Evolutionary conservation across 2,888 invertebrate species (phyloP), one percentile per base, ranked within the genome.

Genomic region (Tenthredo distinguenda): DNA sequence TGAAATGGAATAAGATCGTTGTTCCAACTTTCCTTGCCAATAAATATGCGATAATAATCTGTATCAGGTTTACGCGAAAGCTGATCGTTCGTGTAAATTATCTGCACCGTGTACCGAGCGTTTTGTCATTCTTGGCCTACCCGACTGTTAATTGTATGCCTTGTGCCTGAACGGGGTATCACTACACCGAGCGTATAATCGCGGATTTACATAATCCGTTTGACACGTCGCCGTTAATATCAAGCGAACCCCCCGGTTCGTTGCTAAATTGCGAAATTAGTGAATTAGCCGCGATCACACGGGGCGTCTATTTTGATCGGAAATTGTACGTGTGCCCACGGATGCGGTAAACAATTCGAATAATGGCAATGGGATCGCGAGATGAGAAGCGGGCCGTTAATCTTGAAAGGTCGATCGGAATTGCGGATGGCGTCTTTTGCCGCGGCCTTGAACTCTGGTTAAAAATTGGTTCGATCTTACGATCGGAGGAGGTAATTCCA

Each of bases 131-230:
- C 55, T 77, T 77, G 77, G 31, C 34, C 77, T 77, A 34, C 31
- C 50, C 55, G 55, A 34, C 9, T 34, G 50, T 50, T 31, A 15
- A 62, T 62, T 62, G 26, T 31, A 47, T 77, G 34, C 15, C 77
- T 34, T 4, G n/a, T 74, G 40, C 26, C 26, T 74, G 31, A 34
- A 68, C 68, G 12, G 34, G 43, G 55, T 77, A 55, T 50, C 77
- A 18, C 55, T 55, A 77, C 31, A n/a, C 31, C 31, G 31, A 34
- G 77, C 77, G 77, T 40, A 21, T 81, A 81, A 40, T 81, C 2
- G 10, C 26, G 62, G 81, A 81, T 81, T 81, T 62, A 37, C 62
- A 81, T 81, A 58, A 81, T 81, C 81, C 81, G 40, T 37, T 34
- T 50, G 40, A 81, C 81, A 50, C 62, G 81, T 26, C 58, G 62